Conservation (phyloP, 2,888 invertebrate species). For the Schizotus pectinicornis region DNA sequence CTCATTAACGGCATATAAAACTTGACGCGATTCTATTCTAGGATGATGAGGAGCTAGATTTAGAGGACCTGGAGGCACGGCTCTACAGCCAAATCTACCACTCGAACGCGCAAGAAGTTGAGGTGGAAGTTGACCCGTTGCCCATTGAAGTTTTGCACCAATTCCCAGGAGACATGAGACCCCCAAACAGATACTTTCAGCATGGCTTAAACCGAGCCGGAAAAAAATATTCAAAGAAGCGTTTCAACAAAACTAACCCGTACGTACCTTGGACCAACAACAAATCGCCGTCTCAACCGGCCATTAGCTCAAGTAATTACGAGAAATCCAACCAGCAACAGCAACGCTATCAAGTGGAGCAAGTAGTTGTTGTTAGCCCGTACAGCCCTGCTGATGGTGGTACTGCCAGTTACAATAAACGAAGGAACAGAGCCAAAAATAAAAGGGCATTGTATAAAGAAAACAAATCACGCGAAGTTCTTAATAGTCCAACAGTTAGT, state of each 20-base stretch:
- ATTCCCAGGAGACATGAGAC: background rate
- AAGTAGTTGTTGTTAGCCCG: conserved; percentile 14
- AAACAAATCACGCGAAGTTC: background rate
- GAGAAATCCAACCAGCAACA: conserved; percentile 3
- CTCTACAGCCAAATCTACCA: conserved; percentile 54
- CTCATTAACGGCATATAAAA: no score
- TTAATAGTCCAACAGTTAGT: background rate
- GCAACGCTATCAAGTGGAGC: conserved; percentile 9
- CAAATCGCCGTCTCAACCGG: background rate
- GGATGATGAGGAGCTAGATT: conserved; percentile 37
- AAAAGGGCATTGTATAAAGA: background rate
- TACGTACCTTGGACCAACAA: no score
- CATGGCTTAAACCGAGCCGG: background rate
- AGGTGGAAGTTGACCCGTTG: conserved; percentile 5
- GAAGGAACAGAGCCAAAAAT: background rate
- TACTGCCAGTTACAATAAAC: conserved; percentile 1
- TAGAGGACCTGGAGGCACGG: conserved; percentile 51
- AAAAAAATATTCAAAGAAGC: no score
- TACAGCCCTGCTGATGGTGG: conserved; percentile 1
- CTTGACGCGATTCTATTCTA: background rate
- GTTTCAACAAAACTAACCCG: no score
- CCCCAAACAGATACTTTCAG: conserved; percentile 3
- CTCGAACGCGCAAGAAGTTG: conserved; percentile 30
- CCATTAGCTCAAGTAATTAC: background rate
- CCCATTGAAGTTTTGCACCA: background rate